A percentile compares a stretch with the other conserved stretches of the same genome.
These are phyloP conservation scores for Leptinotarsa defecta DNA, from an alignment of 1,140 invertebrate species.

Conservation along the genomic window DNA sequence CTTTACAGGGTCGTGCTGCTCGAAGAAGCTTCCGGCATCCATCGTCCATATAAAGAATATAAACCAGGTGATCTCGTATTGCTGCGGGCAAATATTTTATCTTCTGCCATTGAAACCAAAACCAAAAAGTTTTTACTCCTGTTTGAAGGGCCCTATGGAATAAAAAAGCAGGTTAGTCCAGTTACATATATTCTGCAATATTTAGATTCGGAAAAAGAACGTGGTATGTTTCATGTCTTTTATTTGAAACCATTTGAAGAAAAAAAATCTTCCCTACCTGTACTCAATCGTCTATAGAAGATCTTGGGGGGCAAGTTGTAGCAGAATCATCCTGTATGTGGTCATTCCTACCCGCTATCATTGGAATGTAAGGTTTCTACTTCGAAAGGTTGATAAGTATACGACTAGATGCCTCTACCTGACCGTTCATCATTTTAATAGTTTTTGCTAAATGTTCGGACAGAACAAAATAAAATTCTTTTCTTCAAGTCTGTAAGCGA, in stretches of 20 bases:
- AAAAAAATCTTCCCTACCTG: background rate
- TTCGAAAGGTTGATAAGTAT: no score
- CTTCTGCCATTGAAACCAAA: background rate
- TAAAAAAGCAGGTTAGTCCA: constrained; percentile 7
- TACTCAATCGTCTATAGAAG: background rate
- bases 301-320: background rate
- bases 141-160: constrained; percentile 20
- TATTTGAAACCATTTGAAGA: background rate
- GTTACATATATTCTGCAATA: constrained; percentile 14
- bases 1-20: background rate
- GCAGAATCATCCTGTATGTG: no score
- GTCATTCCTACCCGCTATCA: no score
- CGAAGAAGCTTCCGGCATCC: background rate
- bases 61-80: background rate
- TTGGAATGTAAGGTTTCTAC: no score
- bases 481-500: no score
- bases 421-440: no score
- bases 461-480: no score
- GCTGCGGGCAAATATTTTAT: background rate
- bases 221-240: constrained; percentile 9
- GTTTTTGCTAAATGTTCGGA: no score
- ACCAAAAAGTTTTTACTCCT: constrained; percentile 8
- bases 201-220: constrained; percentile 15
- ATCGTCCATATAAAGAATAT: background rate
- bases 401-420: no score